Evolutionary conservation across 2,888 invertebrate species (phyloP), one percentile per base, ranked within the genome.

Genomic region (Tineola bisselliella): DNA sequence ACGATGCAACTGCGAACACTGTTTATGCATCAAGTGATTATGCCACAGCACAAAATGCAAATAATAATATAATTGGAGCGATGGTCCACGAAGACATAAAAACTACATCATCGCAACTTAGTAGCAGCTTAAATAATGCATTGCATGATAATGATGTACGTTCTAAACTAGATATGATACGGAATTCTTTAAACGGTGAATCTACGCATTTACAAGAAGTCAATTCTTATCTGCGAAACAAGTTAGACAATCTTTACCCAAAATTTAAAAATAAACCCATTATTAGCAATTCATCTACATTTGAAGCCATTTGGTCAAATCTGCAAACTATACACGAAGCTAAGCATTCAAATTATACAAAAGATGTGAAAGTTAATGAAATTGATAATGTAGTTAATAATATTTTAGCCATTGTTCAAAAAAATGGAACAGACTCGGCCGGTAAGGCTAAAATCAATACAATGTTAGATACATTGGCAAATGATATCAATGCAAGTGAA

Each of bases 171-270:
- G 62, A 67, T 62, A 65, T 62, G 58, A 64, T 75, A 43, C 70
- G 74, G 63, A 65, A 63, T 61, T 65, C 64, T 17, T 62, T 81
- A 0, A 66, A 71, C 61, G 66, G 69, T 43, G 74, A 79, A 68
- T 71, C 75, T 5, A 66, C 71, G 63, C 71, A 69, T 17, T 68
- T 82, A 58, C 66, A 65, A 31, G 69, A 72, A 65, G 71, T 81
- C 38, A 76, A 70, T 65, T 58, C 62, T 30, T 66, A 77, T 63
- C 63, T 84, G 11, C 73, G 69, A 61, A 65, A 68, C 30, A 74
- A 80, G 67, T 66, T 82, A 8, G 68, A 72, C 19, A 74, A 74
- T 43, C 67, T 83, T 56, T 71, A 79, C 6, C 66, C 65, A 30
- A 71, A 73, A 18, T 72, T 68, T 54, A 61, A 66, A 17, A 66